A percentile compares a stretch with the other conserved stretches of the same genome.
These are phyloP conservation scores for Enchytraeus crypticus DNA, from an alignment of 2,888 invertebrate genomes.

Conservation along the genomic window DNA sequence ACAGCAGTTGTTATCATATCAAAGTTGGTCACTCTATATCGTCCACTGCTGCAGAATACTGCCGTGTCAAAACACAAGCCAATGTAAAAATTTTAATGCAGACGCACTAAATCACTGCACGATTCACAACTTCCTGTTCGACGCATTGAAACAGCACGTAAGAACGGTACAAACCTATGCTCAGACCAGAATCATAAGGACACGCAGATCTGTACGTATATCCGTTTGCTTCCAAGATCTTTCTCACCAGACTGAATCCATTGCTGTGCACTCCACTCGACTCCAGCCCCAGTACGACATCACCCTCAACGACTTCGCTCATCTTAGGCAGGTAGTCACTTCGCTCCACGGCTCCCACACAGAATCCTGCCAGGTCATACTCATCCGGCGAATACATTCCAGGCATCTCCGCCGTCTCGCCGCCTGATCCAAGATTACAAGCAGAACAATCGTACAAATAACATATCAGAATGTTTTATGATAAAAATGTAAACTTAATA, in stretches of 20 bases:
- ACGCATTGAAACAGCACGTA: too few species aligned
- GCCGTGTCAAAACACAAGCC: too few species aligned
- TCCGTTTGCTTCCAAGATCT: conserved; percentile 62
- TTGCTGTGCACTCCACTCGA: conserved; percentile 90
- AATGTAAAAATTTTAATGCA: too few species aligned
- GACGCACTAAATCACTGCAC: too few species aligned
- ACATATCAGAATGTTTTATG: too few species aligned
- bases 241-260: conserved; percentile 81
- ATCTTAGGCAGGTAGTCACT: conserved; percentile 63
- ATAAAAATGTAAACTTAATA: too few species aligned
- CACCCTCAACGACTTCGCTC: conserved; percentile 53
- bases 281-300: conserved; percentile 57
- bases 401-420: conserved; percentile 97
- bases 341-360: conserved; percentile 83
- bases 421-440: conserved; percentile 58
- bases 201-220: conserved; percentile 63
- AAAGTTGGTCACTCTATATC: too few species aligned
- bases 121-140: too few species aligned
- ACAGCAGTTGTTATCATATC: too few species aligned
- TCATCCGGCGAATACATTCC: conserved; percentile 77
- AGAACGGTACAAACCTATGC: too few species aligned
- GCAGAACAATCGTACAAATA: too few species aligned
- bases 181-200: conserved; percentile 58
- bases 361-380: conserved; percentile 83
- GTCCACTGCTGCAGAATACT: too few species aligned